Conservation (phyloP, 2,797 vertebrate genomes). For the Enteromius fasciolatus region DNA sequence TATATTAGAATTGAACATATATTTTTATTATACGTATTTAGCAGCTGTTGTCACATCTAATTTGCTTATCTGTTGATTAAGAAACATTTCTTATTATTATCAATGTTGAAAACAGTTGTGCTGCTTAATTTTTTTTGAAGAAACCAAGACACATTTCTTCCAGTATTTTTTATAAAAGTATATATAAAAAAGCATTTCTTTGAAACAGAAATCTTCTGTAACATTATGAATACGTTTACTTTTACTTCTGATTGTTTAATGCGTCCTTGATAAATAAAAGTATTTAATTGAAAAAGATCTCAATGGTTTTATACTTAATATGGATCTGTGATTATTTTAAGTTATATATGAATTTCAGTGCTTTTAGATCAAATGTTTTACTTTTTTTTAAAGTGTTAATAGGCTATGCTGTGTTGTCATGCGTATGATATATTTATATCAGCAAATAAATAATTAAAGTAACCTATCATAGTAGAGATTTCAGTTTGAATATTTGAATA, state of each 20-base stretch:
- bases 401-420: background rate
- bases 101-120: background rate
- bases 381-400: background rate
- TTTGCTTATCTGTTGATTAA: background rate
- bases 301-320: background rate
- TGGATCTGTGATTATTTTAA: background rate
- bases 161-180: background rate
- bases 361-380: background rate
- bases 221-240: background rate
- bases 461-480: conserved; percentile 56
- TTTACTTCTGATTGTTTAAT: background rate
- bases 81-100: background rate
- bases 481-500: conserved; percentile 66
- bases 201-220: background rate
- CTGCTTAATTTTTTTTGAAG: background rate
- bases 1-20: background rate
- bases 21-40: background rate
- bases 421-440: background rate
- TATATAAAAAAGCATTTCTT: background rate
- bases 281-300: background rate
- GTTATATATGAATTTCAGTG: background rate
- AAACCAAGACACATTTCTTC: background rate
- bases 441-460: conserved; percentile 66
- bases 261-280: background rate
- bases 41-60: background rate